Base-by-base conservation (phyloP, 2,888 invertebrate genomes). In the Eilema sororculum region DNA sequence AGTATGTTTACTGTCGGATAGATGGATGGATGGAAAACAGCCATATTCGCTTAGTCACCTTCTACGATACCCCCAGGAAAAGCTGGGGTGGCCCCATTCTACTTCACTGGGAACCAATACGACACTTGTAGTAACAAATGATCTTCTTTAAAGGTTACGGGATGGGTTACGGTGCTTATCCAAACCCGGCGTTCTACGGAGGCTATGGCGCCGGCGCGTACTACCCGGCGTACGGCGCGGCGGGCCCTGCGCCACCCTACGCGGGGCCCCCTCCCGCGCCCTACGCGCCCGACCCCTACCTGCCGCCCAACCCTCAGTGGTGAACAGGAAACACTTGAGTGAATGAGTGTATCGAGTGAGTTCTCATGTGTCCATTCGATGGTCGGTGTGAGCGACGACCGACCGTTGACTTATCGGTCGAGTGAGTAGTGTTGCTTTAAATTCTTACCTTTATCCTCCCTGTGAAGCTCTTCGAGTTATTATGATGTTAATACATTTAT, bases 141-240 rank as follows among this genome's bases (percentile, higher is more conserved):
- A 62, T 37, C 37, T 20, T 24, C 6, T 64, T 70, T 16, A 30
- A 10, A 95, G 95, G 93, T 75, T 95, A 95, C 81, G 91, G 91
- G 0, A 90, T 94, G 90, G 92, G 93, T 1, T 95, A 94, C 79
- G 91, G 93, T 16, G 91, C 87, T 67, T 95, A 93, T 78, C 90
- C 93, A 8, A 94, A 92, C 80, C 91, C 95, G 46, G 91, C 95
- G 57, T 96, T 96, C 83, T 96, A 96, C 88, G 96, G 95, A 28
- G 96, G 95, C 62, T 96, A 96, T 87, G 94, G 95, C 20, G 92
- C 93, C 77, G 89, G 78, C 30, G 76, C 95, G 71, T 96, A 96
- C 82, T 96, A 96, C 86, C 93, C 95, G 12, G 87, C 90, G 24
- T 95, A 95, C 83, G 91, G 89, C 89, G 73, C 92, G 62, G 90